Conservation (phyloP, 2,113 vertebrate genomes). For the Herpetotheres cachinnans region DNA sequence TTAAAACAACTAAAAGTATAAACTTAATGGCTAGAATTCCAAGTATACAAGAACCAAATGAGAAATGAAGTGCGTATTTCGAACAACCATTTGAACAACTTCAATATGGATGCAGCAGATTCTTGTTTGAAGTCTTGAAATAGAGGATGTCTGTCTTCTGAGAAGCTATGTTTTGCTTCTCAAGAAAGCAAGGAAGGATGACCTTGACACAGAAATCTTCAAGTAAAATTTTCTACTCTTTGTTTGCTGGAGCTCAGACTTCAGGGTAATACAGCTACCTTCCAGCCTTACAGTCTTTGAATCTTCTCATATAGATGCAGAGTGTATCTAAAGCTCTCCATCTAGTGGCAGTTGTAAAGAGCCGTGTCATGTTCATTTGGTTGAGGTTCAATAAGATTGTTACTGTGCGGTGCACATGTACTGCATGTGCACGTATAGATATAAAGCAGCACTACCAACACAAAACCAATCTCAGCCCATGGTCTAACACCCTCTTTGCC, state of each 20-base stretch:
- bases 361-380: accelerated
- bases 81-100: background rate
- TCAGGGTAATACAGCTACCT: background rate
- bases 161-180: background rate
- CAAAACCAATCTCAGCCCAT: background rate
- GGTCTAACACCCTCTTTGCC: background rate
- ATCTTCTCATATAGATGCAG: background rate
- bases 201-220: background rate
- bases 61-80: background rate
- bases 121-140: background rate
- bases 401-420: accelerated
- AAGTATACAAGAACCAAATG: background rate
- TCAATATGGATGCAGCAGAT: background rate
- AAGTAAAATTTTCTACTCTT: background rate
- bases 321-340: conserved; percentile 44
- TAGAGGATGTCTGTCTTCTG: background rate
- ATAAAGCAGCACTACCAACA: background rate
- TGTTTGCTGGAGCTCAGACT: background rate
- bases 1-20: background rate
- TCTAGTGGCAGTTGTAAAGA: conserved; percentile 19
- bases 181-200: background rate
- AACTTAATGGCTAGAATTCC: background rate
- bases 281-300: background rate
- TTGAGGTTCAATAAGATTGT: background rate
- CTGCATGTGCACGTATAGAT: accelerated